These are phyloP conservation scores for Hoplostethus atlanticus DNA, from an alignment of 2,797 vertebrate species.

Conservation along the genomic window DNA sequence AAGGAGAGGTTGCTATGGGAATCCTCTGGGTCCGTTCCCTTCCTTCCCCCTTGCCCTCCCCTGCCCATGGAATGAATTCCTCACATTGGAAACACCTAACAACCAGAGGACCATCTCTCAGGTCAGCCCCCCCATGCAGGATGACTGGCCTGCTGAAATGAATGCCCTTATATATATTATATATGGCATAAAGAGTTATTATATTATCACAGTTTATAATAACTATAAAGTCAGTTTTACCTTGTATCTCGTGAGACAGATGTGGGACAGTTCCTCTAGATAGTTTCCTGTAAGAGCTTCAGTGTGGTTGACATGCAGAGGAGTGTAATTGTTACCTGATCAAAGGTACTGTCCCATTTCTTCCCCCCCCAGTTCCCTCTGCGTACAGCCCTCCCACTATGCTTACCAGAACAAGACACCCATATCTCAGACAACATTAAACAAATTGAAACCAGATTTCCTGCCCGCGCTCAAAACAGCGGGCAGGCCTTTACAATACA, in stretches of 20 bases:
- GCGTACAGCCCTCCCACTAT: slow-evolving; percentile 59
- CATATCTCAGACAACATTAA: slow-evolving; percentile 72
- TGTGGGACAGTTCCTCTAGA: not conserved
- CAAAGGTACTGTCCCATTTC: slow-evolving; percentile 56
- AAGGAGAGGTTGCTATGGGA: slow-evolving; percentile 47
- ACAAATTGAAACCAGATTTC: slow-evolving; percentile 78
- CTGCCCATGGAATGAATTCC: slow-evolving; percentile 65
- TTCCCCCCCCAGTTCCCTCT: slow-evolving; percentile 34
- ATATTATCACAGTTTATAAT: no score
- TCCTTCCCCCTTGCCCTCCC: slow-evolving; percentile 50
- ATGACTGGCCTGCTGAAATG: not conserved
- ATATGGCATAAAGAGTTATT: no score
- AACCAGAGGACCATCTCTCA: not conserved
- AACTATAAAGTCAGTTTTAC: not conserved
- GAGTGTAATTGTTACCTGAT: slow-evolving; percentile 57
- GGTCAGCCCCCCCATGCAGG: not conserved
- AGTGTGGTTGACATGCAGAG: slow-evolving; percentile 24
- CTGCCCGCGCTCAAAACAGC: slow-evolving; percentile 54
- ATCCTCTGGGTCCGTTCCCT: slow-evolving; percentile 61
- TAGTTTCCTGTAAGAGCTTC: slow-evolving; percentile 47
- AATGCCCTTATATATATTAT: no score
- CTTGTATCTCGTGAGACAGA: not conserved
- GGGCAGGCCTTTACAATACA: slow-evolving; percentile 49
- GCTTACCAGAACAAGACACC: slow-evolving; percentile 68
- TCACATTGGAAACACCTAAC: slow-evolving; percentile 66